Evolutionary conservation across 2,113 vertebrate species (phyloP).

Genomic region (Phrynosoma blainvillii): DNA sequence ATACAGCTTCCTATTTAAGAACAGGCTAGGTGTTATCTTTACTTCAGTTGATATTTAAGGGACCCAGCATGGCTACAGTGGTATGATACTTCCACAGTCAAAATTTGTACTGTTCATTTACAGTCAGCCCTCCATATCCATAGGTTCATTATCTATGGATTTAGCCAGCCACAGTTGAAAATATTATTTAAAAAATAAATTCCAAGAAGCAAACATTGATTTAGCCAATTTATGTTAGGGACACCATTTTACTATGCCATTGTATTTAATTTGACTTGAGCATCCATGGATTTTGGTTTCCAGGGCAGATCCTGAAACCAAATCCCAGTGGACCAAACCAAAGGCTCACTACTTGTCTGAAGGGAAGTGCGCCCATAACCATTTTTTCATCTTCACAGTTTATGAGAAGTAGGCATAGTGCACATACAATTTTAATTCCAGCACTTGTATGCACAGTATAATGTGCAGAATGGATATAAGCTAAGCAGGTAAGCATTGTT

Average conservation of each 20-base stretch:
- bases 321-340: too few species aligned
- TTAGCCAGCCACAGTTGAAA: too few species aligned
- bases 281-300: too few species aligned
- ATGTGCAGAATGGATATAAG: background rate
- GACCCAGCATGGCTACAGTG: background rate
- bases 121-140: too few species aligned
- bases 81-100: background rate
- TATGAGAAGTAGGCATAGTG: background rate
- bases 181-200: too few species aligned
- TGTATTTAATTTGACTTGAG: too few species aligned
- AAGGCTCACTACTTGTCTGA: background rate
- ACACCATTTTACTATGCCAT: too few species aligned
- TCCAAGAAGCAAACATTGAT: too few species aligned
- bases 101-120: background rate
- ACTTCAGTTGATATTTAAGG: background rate
- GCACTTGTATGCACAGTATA: background rate
- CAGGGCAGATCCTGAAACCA: too few species aligned
- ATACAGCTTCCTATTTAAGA: background rate
- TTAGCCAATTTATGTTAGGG: too few species aligned
- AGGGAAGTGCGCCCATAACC: background rate
- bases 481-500: background rate
- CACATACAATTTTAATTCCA: background rate
- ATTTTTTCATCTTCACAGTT: background rate
- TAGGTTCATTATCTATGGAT: too few species aligned
- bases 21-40: fast-evolving